Percentiles rank a stretch among this genome's conserved stretches.
phyloP scores from a whole-genome alignment of 2,888 invertebrate species.

The Drosophila dives region DNA sequence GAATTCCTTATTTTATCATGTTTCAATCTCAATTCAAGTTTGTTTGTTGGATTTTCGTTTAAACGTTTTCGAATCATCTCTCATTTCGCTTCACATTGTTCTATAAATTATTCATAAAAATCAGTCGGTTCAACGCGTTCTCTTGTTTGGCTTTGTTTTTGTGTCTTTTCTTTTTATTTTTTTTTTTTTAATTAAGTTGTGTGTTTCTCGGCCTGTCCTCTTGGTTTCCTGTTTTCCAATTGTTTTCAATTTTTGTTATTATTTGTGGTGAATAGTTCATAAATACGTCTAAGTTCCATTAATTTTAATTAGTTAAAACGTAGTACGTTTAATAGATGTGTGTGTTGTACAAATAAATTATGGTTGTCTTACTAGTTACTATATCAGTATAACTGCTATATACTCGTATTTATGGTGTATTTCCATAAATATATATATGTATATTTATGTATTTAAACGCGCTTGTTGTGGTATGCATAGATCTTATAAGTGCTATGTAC shows the following conservation, averaged over 20 bases:
- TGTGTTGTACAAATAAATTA: constrained; percentile 61
- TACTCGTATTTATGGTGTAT: constrained; percentile 34
- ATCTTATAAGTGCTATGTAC: constrained; percentile 60
- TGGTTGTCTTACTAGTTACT: constrained; percentile 19
- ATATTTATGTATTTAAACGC: constrained; percentile 40
- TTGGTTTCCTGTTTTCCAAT: constrained; percentile 14
- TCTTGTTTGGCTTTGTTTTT: constrained; percentile 56
- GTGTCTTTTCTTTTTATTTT: constrained; percentile 1
- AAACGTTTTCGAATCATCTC: constrained; percentile 20
- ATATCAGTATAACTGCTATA: constrained; percentile 36
- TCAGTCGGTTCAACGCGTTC: constrained; percentile 76
- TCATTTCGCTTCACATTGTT: constrained; percentile 8
- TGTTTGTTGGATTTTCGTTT: constrained; percentile 32
- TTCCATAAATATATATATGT: constrained; percentile 17
- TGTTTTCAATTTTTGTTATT: constrained; percentile 14
- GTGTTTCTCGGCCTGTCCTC: constrained; percentile 25
- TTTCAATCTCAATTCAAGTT: constrained; percentile 41
- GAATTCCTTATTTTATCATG: constrained; percentile 57
- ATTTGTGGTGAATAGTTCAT: constrained; percentile 53
- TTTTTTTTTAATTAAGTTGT: constrained; percentile 15
- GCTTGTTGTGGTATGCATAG: constrained; percentile 51
- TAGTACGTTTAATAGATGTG: constrained; percentile 67
- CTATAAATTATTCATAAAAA: constrained; percentile 71
- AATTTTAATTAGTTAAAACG: constrained; percentile 70
- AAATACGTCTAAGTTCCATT: constrained; percentile 61